phyloP scores from a whole-genome alignment of 30 jellyfish, hydroid and myxozoan genomes.

The Cassiopea andromeda region DNA sequence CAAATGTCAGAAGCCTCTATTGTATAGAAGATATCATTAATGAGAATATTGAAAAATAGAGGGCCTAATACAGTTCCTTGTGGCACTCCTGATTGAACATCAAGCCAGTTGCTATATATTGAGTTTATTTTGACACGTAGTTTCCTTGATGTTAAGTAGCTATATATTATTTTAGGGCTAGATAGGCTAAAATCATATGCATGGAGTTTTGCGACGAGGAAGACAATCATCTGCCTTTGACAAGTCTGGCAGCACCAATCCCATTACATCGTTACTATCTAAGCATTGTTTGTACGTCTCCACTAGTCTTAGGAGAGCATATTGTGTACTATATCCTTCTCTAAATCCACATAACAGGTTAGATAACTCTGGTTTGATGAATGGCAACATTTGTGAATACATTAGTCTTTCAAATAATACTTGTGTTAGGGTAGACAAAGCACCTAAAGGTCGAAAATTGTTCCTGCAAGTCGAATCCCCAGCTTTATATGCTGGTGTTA shows the following conservation, averaged over 20 bases:
- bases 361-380: too few species aligned
- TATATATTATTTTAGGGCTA: background rate
- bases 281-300: background rate
- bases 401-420: too few species aligned
- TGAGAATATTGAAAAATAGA: background rate
- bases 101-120: background rate
- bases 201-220: background rate
- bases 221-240: background rate
- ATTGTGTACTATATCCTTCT: background rate
- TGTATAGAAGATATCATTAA: background rate
- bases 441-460: too few species aligned
- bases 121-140: background rate
- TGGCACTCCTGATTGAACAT: background rate
- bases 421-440: too few species aligned
- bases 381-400: too few species aligned
- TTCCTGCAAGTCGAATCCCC: too few species aligned
- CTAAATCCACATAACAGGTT: background rate
- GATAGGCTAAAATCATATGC: background rate
- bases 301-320: background rate
- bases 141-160: background rate
- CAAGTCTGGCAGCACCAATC: background rate
- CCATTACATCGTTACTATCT: background rate
- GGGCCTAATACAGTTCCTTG: background rate
- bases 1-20: background rate
- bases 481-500: too few species aligned